Percentiles rank a stretch among this genome's conserved stretches.
These are phyloP conservation scores for Apodemus speciosus DNA, from an alignment of 2,113 vertebrate species.

Conservation along the genomic window DNA sequence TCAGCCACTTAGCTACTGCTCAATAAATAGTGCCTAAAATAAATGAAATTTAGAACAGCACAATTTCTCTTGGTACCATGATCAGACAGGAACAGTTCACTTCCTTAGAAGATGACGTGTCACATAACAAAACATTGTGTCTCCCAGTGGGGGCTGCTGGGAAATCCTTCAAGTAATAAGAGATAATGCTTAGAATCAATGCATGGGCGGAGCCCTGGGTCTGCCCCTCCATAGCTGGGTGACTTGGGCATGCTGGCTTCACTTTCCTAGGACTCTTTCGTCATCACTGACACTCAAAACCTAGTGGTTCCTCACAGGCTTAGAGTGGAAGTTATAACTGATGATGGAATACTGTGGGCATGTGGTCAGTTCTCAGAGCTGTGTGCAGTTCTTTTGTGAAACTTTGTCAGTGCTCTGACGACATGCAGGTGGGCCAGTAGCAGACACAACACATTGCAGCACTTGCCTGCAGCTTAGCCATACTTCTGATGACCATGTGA, in stretches of 20 bases:
- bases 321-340: background rate
- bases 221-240: background rate
- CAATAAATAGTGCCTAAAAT: background rate
- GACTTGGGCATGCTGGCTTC: too few relatives aligned
- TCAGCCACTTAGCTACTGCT: background rate
- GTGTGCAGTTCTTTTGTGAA: background rate
- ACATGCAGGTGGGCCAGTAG: background rate
- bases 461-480: background rate
- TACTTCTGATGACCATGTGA: background rate
- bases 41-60: background rate
- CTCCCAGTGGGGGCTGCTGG: background rate
- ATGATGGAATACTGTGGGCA: background rate
- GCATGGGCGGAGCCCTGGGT: background rate
- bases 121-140: background rate
- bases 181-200: accelerated
- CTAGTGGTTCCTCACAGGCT: background rate
- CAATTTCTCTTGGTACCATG: background rate
- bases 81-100: background rate
- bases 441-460: background rate
- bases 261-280: background rate
- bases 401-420: background rate
- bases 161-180: too few relatives aligned
- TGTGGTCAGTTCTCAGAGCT: background rate
- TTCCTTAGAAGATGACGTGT: background rate
- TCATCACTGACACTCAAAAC: background rate